Base-by-base conservation (phyloP, 2,888 invertebrate species). In the Diachrysia chrysitis region DNA sequence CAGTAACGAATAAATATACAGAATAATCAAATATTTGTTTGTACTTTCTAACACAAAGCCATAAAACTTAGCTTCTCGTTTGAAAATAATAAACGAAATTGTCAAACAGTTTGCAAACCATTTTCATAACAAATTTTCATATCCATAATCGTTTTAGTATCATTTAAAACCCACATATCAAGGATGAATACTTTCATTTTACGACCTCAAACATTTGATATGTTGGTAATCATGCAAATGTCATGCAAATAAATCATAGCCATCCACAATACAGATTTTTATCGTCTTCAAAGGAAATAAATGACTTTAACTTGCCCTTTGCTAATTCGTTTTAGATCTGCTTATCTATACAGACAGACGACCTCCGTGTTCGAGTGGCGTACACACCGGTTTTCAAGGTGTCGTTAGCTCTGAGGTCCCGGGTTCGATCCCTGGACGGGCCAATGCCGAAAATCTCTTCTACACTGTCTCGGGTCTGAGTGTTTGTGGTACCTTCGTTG, bases 231-330 rank as follows among this genome's bases (percentile, higher is more conserved):
- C 42, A 70, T 61, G 16, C 29, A 14, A 14, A 56, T 37, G 29
- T 21, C 71, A 75, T 70, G 63, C 65, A 2, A 75, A 56, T 59
- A 32, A 65, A 73, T 69, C 73, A 53, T 62, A 62, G 12, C 16
- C 57, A 64, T 60, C 69, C 54, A 51, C 48, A 32, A 48, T 17
- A n/a, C 32, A 58, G 60, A 73, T 73, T 37, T 3, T 0, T 69
- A 58, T 75, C 58, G 21, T 21, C 14, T 2, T 0, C 0, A 58
- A 65, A 60, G 7, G 53, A 59, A 19, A 63, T 46, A 19, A 46
- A 35, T 46, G 46, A 59, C 51, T 56, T 68, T 53, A 46, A 1
- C 35, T 46, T 19, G 42, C 0, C 25, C 37, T 2, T 58, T 10
- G 16, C 2, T 55, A 17, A 29, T 66, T 58, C 23, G 32, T 32